phyloP scores from a whole-genome alignment of 2,888 invertebrate genomes.

The Idaea aversata region DNA sequence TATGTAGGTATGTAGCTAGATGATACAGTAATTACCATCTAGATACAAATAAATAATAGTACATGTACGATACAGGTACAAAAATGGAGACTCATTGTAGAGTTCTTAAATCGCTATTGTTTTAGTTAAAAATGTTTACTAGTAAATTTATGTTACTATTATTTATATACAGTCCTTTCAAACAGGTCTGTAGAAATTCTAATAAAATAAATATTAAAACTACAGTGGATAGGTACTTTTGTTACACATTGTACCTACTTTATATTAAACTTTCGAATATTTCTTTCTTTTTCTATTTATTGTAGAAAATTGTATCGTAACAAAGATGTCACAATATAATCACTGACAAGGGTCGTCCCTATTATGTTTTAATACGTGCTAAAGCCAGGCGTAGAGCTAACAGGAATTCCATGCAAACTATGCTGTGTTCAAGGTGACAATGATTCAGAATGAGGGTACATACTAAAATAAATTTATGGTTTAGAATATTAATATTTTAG shows the following conservation, averaged over 20 bases:
- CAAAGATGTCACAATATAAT: constrained; percentile 7
- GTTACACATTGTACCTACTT: not conserved
- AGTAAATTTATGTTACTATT: too few relatives aligned
- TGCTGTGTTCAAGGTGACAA: not conserved
- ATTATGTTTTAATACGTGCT: not conserved
- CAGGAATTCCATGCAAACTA: not conserved
- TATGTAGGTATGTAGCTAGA: too few relatives aligned
- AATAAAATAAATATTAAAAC: not conserved
- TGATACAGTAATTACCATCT: too few relatives aligned
- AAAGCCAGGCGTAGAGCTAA: not conserved
- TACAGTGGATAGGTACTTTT: not conserved
- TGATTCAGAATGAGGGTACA: not conserved
- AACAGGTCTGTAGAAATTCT: too few relatives aligned
- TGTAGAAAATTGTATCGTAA: constrained; percentile 6
- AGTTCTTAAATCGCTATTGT: too few relatives aligned
- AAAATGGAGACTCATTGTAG: too few relatives aligned
- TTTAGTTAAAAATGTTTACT: too few relatives aligned
- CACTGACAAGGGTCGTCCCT: not conserved
- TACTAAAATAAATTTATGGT: not conserved
- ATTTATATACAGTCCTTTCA: too few relatives aligned
- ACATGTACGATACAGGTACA: too few relatives aligned
- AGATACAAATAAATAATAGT: too few relatives aligned
- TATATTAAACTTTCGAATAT: constrained; percentile 4
- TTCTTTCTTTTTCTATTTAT: constrained; percentile 7
- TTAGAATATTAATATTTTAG: not conserved